Evolutionary conservation across 1,140 invertebrate species (phyloP).

Genomic region (Drosophila virilis): DNA sequence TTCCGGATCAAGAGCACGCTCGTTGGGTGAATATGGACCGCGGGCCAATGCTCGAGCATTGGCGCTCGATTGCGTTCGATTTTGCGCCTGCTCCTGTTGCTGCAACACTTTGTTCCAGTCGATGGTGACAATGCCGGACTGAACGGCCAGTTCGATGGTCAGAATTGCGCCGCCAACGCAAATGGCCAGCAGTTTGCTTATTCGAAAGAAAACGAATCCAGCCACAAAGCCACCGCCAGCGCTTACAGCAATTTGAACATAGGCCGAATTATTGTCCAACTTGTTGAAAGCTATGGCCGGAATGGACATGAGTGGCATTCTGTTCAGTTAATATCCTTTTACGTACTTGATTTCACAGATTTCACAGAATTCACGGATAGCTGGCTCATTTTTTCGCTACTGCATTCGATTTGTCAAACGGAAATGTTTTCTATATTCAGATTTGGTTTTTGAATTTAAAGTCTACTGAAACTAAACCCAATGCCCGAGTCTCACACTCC

Average conservation of each 20-base stretch:
- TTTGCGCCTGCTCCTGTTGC: neutral
- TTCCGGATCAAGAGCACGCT: neutral
- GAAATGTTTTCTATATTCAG: neutral
- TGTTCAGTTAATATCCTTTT: constrained; percentile 6
- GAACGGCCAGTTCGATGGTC: constrained; percentile 27
- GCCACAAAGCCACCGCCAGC: constrained; percentile 38
- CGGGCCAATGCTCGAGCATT: neutral
- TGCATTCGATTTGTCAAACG: neutral
- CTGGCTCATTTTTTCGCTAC: constrained; percentile 22
- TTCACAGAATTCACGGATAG: neutral
- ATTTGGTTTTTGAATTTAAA: neutral
- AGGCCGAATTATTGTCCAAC: constrained; percentile 40
- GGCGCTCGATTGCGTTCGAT: neutral
- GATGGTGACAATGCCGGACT: constrained; percentile 27
- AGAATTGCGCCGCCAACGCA: constrained; percentile 28
- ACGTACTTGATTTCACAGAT: constrained; percentile 41
- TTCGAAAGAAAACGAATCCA: constrained; percentile 40
- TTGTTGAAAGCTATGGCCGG: constrained; percentile 25
- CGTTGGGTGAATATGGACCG: neutral
- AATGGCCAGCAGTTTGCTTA: constrained; percentile 49
- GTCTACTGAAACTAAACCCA: constrained; percentile 33
- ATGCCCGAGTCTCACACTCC: constrained; percentile 9
- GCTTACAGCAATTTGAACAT: constrained; percentile 47
- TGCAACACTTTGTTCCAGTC: neutral
- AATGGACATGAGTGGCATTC: constrained; percentile 7